These are phyloP conservation scores for Rapana venosa DNA, from an alignment of 2,888 invertebrate species.

Conservation along the genomic window DNA sequence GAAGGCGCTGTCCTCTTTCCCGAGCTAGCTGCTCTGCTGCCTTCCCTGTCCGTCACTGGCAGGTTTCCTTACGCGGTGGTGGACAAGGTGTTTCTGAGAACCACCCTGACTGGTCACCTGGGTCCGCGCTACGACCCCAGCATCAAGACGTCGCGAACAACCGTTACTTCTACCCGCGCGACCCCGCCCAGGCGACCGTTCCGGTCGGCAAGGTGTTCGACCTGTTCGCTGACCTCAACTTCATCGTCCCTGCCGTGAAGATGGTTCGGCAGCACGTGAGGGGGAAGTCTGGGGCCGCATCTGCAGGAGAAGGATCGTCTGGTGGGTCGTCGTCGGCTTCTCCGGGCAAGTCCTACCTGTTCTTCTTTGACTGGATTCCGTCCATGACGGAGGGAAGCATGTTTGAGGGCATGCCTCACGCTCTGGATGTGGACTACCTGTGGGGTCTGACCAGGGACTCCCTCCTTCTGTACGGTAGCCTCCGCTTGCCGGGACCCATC, in stretches of 20 bases:
- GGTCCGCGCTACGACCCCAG: background rate
- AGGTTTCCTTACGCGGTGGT: background rate
- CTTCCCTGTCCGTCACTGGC: background rate
- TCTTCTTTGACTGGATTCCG: slow-evolving; percentile 30
- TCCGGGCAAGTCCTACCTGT: background rate
- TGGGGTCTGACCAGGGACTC: slow-evolving; percentile 20
- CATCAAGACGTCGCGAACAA: slow-evolving; percentile 1
- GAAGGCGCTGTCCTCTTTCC: slow-evolving; percentile 24
- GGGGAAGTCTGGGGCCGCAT: background rate
- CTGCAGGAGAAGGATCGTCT: background rate
- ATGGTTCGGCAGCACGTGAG: background rate
- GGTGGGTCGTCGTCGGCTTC: background rate
- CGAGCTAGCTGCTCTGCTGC: background rate
- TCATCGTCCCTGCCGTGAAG: slow-evolving; percentile 19
- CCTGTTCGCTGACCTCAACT: background rate
- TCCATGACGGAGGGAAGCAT: background rate
- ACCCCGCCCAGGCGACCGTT: background rate
- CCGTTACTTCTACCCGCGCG: slow-evolving; percentile 22
- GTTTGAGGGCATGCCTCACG: slow-evolving; percentile 25
- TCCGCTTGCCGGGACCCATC: background rate
- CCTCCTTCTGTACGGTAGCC: background rate
- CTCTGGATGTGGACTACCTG: slow-evolving; percentile 24
- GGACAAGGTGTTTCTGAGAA: background rate
- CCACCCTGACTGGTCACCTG: background rate
- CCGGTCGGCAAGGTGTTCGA: background rate